These are phyloP conservation scores for Melieria picta DNA, from an alignment of 2,888 invertebrate genomes.

Conservation along the genomic window DNA sequence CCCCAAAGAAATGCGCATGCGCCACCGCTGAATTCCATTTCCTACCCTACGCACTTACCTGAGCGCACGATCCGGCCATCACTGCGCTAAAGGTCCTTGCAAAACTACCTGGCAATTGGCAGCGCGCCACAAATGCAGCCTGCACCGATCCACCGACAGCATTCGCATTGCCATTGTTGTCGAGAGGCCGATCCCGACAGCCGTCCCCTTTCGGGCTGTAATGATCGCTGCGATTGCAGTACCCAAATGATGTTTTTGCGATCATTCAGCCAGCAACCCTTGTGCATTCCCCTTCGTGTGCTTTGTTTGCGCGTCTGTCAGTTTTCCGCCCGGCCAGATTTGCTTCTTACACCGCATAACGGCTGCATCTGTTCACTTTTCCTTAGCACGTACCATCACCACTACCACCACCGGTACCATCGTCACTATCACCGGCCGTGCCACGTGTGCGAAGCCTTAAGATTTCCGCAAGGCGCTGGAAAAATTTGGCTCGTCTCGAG, in stretches of 20 bases:
- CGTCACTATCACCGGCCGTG: constrained; percentile 23
- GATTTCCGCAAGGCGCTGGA: too few species aligned
- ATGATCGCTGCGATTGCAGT: constrained; percentile 24
- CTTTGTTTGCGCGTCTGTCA: background rate
- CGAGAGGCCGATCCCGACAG: constrained; percentile 36
- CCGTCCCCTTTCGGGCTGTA: constrained; percentile 32
- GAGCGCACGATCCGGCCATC: constrained; percentile 31
- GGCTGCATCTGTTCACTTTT: constrained; percentile 29
- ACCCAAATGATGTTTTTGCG: constrained; percentile 1
- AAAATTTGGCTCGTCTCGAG: too few species aligned
- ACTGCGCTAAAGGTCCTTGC: constrained; percentile 54
- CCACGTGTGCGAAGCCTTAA: background rate
- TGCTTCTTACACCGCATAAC: background rate
- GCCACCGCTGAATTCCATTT: constrained; percentile 33
- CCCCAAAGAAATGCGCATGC: constrained; percentile 48
- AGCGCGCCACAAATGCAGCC: constrained; percentile 9
- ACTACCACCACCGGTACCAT: constrained; percentile 5
- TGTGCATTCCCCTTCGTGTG: background rate
- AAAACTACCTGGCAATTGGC: constrained; percentile 55
- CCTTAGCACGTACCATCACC: constrained; percentile 31
- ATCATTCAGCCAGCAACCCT: constrained; percentile 23
- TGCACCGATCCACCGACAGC: constrained; percentile 20
- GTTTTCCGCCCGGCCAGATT: too few species aligned
- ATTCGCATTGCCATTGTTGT: constrained; percentile 38
- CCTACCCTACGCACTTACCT: constrained; percentile 55